These are phyloP conservation scores for Tiaroga cobitis DNA, from an alignment of 2,797 vertebrate genomes.

Conservation along the genomic window DNA sequence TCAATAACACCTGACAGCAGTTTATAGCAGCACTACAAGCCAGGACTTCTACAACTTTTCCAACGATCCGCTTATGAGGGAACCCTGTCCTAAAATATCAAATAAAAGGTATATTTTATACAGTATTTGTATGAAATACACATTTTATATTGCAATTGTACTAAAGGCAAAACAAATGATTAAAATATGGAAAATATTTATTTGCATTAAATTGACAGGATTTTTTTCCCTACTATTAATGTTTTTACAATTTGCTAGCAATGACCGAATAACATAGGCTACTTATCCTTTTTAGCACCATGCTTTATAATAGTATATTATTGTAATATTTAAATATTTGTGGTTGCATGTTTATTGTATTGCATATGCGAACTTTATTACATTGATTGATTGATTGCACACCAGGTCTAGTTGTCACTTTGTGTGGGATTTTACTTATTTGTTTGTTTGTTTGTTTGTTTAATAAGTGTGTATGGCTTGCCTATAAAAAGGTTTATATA, in stretches of 20 bases:
- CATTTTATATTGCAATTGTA: not conserved
- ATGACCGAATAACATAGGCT: not conserved
- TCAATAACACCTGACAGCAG: constrained; percentile 30
- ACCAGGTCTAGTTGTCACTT: too few species aligned
- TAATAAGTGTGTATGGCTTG: too few species aligned
- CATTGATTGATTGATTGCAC: too few species aligned
- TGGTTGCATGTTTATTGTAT: not conserved
- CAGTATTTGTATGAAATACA: not conserved
- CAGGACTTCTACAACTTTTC: not conserved
- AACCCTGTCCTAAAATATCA: not conserved
- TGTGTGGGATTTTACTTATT: too few species aligned
- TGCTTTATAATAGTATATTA: not conserved
- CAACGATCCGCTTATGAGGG: not conserved
- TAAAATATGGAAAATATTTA: not conserved
- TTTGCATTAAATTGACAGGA: not conserved
- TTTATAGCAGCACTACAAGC: not conserved
- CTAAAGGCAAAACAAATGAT: not conserved
- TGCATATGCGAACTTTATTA: too few species aligned
- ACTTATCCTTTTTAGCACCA: too few species aligned
- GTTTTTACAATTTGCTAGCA: not conserved
- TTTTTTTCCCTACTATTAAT: not conserved
- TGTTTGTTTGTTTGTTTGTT: too few species aligned
- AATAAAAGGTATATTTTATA: not conserved
- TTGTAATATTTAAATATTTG: not conserved
- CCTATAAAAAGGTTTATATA: too few species aligned